These are phyloP conservation scores for Octodonta nipae DNA, from an alignment of 2,888 invertebrate species.

Conservation along the genomic window DNA sequence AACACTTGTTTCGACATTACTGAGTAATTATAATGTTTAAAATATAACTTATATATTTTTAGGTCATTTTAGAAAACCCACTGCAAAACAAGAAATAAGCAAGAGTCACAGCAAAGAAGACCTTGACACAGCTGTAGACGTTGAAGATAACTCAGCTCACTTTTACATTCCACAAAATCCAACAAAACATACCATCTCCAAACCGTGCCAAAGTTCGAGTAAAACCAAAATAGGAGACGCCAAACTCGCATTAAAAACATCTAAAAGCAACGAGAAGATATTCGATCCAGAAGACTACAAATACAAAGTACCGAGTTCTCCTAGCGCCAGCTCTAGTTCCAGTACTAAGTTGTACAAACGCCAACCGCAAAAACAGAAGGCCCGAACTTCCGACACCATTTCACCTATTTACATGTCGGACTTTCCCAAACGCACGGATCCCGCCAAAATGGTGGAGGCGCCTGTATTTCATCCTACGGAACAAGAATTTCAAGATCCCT, in stretches of 20 bases:
- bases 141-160: conserved; percentile 14
- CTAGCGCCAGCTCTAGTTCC: conserved; percentile 34
- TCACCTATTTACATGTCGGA: conserved; percentile 32
- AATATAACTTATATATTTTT: conserved; percentile 10
- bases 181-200: conserved; percentile 6
- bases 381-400: conserved; percentile 20
- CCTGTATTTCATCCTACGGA: conserved; percentile 69
- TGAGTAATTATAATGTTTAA: too few species aligned
- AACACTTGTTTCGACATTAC: too few species aligned
- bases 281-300: conserved; percentile 24
- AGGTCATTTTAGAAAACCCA: conserved; percentile 27
- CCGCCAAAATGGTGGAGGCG: conserved; percentile 53
- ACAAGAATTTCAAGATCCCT: conserved; percentile 75
- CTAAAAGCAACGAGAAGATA: conserved; percentile 9
- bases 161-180: conserved; percentile 22
- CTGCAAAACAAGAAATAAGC: conserved; percentile 21
- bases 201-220: conserved; percentile 7
- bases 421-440: conserved; percentile 35
- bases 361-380: conserved; percentile 23
- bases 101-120: conserved; percentile 13
- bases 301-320: conserved; percentile 35
- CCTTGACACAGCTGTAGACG: conserved; percentile 8
- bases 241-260: conserved; percentile 6
- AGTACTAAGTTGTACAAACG: conserved; percentile 32
- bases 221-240: background rate